Percentiles rank a stretch among this genome's conserved stretches.
Evolutionary conservation across 2,888 invertebrate species (phyloP).

Genomic region (Drosophila sordidula): DNA sequence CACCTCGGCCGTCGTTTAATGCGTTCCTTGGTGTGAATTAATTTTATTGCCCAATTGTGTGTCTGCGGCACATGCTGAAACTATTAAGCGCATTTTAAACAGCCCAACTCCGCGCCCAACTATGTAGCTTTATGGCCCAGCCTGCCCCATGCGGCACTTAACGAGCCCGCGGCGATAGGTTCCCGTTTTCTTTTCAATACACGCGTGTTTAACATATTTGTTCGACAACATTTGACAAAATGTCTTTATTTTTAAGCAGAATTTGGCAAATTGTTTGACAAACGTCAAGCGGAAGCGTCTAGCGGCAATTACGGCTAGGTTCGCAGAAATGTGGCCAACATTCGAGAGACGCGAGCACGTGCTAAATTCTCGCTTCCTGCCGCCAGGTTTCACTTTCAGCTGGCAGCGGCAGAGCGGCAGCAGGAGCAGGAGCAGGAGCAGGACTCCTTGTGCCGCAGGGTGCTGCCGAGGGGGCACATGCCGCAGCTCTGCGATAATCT

Average conservation of each 20-base stretch:
- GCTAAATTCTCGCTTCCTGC: constrained; percentile 62
- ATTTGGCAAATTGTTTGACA: constrained; percentile 53
- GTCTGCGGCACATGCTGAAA: constrained; percentile 83
- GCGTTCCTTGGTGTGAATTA: constrained; percentile 82
- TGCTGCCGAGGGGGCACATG: constrained; percentile 31
- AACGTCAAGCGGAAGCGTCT: constrained; percentile 42
- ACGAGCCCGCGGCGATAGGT: constrained; percentile 5
- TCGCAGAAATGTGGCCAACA: not conserved
- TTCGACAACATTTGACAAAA: constrained; percentile 42
- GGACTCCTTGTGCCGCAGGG: constrained; percentile 45
- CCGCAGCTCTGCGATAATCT: constrained; percentile 59
- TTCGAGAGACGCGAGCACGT: constrained; percentile 23
- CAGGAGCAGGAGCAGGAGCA: constrained; percentile 11
- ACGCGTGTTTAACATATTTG: constrained; percentile 40
- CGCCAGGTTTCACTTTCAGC: constrained; percentile 76
- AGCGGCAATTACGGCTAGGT: constrained; percentile 39
- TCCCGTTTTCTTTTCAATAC: constrained; percentile 14
- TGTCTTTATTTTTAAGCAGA: constrained; percentile 78
- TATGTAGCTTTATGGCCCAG: constrained; percentile 68
- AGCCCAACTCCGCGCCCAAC: constrained; percentile 48
- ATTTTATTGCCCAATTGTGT: constrained; percentile 82
- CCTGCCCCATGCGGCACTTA: constrained; percentile 13
- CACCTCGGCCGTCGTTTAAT: constrained; percentile 62
- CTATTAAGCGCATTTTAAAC: constrained; percentile 82
- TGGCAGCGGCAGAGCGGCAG: constrained; percentile 1